These are phyloP conservation scores for Bryconaethiops microstoma DNA, from an alignment of 2,797 vertebrate species.

Conservation along the genomic window DNA sequence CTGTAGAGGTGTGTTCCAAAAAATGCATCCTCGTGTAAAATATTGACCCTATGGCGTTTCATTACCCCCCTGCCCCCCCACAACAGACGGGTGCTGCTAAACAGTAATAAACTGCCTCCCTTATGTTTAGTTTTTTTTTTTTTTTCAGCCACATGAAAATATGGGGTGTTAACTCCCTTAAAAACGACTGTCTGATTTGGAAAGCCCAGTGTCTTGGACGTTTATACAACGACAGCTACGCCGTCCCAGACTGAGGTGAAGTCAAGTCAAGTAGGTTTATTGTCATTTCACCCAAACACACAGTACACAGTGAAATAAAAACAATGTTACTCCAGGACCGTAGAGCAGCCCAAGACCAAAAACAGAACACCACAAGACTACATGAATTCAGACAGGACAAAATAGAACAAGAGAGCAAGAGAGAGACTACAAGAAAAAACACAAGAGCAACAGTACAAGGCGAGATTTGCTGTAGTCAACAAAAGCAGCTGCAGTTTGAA, in stretches of 20 bases:
- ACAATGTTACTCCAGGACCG: too few relatives aligned
- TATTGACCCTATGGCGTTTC: conserved; percentile 90
- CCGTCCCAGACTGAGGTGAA: conserved; percentile 81
- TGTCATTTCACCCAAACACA: too few relatives aligned
- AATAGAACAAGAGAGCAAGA: too few relatives aligned
- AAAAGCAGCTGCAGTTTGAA: too few relatives aligned
- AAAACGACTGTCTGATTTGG: conserved; percentile 76
- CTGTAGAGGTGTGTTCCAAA: conserved; percentile 75
- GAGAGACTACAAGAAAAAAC: too few relatives aligned
- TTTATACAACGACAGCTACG: too few relatives aligned
- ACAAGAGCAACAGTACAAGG: too few relatives aligned
- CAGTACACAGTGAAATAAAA: conserved; percentile 66
- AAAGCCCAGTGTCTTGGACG: conserved; percentile 75
- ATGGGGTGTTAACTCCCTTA: conserved; percentile 82
- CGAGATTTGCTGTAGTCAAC: too few relatives aligned
- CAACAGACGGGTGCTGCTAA: conserved; percentile 85
- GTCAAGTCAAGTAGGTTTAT: conserved; percentile 9
- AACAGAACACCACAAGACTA: too few relatives aligned
- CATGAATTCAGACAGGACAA: too few relatives aligned
- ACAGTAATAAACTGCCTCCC: conserved; percentile 88
- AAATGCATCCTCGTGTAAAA: conserved; percentile 95
- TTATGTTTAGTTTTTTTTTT: conserved; percentile 68
- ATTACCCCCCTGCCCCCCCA: conserved; percentile 86
- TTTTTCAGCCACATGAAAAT: conserved; percentile 65
- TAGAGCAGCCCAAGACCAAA: too few relatives aligned